phyloP scores from a whole-genome alignment of 2,797 vertebrate species.

The Moxostoma hubbsi region DNA sequence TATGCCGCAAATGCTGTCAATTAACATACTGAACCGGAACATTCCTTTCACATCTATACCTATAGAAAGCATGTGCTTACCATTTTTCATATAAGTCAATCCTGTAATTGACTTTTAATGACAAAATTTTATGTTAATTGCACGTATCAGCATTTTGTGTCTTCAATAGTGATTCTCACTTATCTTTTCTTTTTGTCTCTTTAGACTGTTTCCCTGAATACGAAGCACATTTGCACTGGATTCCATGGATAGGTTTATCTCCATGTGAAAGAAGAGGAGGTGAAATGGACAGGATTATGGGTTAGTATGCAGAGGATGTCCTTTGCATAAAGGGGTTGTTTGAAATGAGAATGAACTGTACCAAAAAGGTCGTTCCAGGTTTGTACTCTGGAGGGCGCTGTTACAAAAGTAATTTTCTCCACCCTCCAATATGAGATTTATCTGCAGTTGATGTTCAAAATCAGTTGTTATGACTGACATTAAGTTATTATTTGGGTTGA shows the following conservation, averaged over 20 bases:
- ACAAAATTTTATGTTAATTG: too few species aligned
- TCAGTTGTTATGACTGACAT: constrained; percentile 11
- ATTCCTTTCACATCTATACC: neutral
- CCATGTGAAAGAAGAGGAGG: constrained; percentile 37
- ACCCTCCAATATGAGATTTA: neutral
- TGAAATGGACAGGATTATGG: constrained; percentile 38
- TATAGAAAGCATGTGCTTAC: neutral
- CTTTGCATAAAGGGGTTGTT: constrained; percentile 11
- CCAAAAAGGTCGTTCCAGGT: constrained; percentile 40
- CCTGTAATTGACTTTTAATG: neutral
- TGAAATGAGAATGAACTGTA: neutral
- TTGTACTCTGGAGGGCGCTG: constrained; percentile 53
- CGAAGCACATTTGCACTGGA: constrained; percentile 54
- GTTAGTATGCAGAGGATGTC: constrained; percentile 12
- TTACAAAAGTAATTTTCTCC: constrained; percentile 36
- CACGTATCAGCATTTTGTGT: neutral
- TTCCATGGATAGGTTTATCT: constrained; percentile 30
- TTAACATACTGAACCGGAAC: neutral
- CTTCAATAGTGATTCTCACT: neutral
- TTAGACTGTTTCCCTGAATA: constrained; percentile 41
- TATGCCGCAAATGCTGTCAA: too few species aligned
- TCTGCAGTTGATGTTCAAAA: neutral
- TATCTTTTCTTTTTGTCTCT: neutral
- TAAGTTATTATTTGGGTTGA: constrained; percentile 2
- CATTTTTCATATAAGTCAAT: neutral